Percentiles rank a stretch among this genome's conserved stretches.
Evolutionary conservation across 2,888 invertebrate genomes (phyloP).

Genomic region (Rhimphoctona megacephalus): DNA sequence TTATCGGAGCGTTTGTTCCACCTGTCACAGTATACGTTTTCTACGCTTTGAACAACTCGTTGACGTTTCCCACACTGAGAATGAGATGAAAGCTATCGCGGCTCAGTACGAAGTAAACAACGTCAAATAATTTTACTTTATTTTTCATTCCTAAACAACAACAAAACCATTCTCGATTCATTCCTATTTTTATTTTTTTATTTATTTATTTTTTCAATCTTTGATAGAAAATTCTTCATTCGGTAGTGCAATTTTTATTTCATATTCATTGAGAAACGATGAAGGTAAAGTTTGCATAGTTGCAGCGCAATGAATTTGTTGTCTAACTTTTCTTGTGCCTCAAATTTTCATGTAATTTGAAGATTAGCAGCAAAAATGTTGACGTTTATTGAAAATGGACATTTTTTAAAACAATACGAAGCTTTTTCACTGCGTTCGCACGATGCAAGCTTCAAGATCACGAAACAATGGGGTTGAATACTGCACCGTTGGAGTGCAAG

Average conservation of each 20-base stretch:
- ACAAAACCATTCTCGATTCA: background rate
- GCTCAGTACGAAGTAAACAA: conserved; percentile 89
- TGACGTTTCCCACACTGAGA: conserved; percentile 94
- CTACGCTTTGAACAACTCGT: conserved; percentile 96
- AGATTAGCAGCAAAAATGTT: too few relatives aligned
- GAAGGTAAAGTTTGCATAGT: background rate
- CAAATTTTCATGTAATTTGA: too few relatives aligned
- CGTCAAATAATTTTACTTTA: background rate
- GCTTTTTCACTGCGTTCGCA: too few relatives aligned
- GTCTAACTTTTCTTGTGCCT: too few relatives aligned
- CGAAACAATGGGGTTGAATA: too few relatives aligned
- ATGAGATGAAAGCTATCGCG: conserved; percentile 97
- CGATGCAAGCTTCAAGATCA: too few relatives aligned
- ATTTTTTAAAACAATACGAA: too few relatives aligned
- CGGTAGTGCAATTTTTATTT: background rate
- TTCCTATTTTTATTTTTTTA: conserved; percentile 2
- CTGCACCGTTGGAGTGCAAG: too few relatives aligned
- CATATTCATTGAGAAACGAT: background rate
- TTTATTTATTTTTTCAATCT: background rate
- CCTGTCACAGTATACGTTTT: conserved; percentile 97
- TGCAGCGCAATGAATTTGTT: background rate
- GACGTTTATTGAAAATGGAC: too few relatives aligned
- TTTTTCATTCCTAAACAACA: background rate
- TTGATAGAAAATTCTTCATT: background rate
- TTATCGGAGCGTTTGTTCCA: conserved; percentile 98